Evolutionary conservation across 2,888 invertebrate species (phyloP).

Genomic region (Trichacis sp.): DNA sequence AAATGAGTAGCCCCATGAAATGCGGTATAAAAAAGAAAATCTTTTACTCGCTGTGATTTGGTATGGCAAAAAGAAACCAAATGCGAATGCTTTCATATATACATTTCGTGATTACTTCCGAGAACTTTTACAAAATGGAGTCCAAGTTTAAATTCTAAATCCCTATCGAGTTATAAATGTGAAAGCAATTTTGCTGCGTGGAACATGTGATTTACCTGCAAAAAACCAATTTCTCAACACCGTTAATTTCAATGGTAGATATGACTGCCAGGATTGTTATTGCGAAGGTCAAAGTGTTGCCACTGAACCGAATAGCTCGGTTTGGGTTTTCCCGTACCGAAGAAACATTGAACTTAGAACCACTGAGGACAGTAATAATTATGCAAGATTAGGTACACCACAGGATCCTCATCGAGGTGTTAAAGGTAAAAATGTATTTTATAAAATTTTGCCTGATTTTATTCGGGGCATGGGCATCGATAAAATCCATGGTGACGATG

Average conservation of each 20-base stretch:
- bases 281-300: background rate
- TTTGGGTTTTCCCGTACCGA: background rate
- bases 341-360: background rate
- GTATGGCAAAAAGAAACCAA: slow-evolving; percentile 7
- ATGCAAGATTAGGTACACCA: background rate
- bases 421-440: too few species aligned
- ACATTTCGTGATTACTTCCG: background rate
- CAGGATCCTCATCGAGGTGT: too few species aligned
- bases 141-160: too few species aligned
- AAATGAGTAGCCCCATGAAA: slow-evolving; percentile 6
- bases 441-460: slow-evolving; percentile 12
- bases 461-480: slow-evolving; percentile 24
- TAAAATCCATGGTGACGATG: slow-evolving; percentile 26
- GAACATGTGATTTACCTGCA: background rate
- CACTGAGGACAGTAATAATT: background rate
- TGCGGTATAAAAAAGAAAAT: slow-evolving; percentile 5
- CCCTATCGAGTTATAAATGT: slow-evolving; percentile 5
- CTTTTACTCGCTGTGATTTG: slow-evolving; percentile 2
- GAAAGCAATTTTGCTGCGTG: background rate
- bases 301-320: background rate
- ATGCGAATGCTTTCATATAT: background rate
- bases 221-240: background rate
- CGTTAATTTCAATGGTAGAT: background rate
- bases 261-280: too few species aligned
- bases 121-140: background rate